Evolutionary conservation across 2,113 vertebrate species (phyloP).

Genomic region (Gymnorhina tibicen): DNA sequence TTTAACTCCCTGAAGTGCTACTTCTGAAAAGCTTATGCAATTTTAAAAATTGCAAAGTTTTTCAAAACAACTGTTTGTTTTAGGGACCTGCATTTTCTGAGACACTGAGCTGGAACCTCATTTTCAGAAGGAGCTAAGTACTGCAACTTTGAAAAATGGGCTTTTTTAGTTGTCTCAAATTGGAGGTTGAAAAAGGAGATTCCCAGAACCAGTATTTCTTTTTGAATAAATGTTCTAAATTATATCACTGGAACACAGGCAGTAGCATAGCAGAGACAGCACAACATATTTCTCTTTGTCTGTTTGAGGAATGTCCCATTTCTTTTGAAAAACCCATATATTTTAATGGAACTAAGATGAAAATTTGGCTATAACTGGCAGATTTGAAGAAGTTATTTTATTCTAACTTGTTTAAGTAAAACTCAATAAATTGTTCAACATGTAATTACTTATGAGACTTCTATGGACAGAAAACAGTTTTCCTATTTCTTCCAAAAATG

Average conservation of each 20-base stretch:
- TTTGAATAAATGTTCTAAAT: background rate
- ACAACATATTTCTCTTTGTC: background rate
- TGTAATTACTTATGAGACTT: background rate
- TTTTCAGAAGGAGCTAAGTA: background rate
- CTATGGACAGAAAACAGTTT: background rate
- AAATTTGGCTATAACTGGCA: background rate
- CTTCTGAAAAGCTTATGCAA: background rate
- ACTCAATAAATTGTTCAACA: background rate
- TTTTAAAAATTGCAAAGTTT: background rate
- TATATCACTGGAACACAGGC: background rate
- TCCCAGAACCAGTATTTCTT: background rate
- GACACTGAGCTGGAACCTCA: background rate
- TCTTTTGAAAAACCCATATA: background rate
- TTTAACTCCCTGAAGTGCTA: background rate
- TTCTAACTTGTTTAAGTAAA: background rate
- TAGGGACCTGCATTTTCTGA: background rate
- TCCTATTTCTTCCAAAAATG: background rate
- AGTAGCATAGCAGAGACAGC: background rate
- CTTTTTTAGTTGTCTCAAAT: background rate
- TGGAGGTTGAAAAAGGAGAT: background rate
- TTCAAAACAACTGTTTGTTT: background rate
- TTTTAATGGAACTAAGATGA: background rate
- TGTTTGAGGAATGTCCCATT: background rate
- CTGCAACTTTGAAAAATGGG: background rate
- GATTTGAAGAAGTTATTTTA: background rate